These are phyloP conservation scores for Uromys caudimaculatus DNA, from an alignment of 2,797 vertebrate species.

Conservation along the genomic window DNA sequence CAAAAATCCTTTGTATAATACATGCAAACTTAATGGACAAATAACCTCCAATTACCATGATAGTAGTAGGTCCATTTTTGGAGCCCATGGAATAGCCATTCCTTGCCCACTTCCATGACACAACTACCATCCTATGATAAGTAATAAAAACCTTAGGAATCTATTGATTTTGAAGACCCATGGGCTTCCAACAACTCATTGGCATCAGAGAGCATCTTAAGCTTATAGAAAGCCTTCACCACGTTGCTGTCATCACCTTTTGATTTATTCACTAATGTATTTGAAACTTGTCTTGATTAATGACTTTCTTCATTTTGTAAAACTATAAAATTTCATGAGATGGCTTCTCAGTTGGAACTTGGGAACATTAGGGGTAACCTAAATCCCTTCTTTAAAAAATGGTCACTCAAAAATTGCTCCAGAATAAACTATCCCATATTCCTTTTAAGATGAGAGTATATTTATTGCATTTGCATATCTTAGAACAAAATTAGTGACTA, in stretches of 20 bases:
- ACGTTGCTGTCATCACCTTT: not conserved
- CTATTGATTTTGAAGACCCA: not conserved
- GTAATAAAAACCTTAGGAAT: not conserved
- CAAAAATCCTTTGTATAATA: not conserved
- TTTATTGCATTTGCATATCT: not conserved
- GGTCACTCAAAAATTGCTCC: too few species aligned
- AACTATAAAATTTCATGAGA: not conserved
- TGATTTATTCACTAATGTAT: not conserved
- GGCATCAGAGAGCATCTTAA: not conserved
- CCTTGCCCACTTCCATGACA: not conserved
- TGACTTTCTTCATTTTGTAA: not conserved
- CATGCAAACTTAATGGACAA: not conserved
- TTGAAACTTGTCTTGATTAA: not conserved
- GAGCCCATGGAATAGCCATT: not conserved
- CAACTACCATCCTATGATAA: not conserved
- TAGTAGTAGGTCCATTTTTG: not conserved
- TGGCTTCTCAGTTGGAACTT: not conserved
- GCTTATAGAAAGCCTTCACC: not conserved
- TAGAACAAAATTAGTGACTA: not conserved
- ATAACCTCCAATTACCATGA: not conserved
- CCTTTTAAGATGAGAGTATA: not conserved
- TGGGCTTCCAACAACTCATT: not conserved
- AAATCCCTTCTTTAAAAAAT: not conserved
- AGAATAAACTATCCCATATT: not conserved
- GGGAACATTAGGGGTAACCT: not conserved